These are phyloP conservation scores for Anthopleura sola DNA, from an alignment of 64 coral and sea anemone genomes.

Conservation along the genomic window DNA sequence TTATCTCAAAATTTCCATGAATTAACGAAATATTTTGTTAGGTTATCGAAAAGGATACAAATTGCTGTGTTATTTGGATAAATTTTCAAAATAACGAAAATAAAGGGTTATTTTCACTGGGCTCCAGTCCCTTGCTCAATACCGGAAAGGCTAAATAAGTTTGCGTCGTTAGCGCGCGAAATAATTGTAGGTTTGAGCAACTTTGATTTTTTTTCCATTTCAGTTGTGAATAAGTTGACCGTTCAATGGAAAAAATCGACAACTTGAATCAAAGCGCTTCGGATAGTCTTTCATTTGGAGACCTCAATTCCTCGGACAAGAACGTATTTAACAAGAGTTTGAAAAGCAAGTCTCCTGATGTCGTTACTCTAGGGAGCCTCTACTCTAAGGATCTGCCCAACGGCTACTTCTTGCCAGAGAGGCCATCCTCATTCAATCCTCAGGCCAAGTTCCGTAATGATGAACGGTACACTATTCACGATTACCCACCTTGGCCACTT, in stretches of 20 bases:
- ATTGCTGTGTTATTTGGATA: too few species aligned
- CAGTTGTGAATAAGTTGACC: too few species aligned
- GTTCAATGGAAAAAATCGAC: conserved; percentile 1
- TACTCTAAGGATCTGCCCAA: conserved; percentile 14
- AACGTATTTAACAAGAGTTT: neutral
- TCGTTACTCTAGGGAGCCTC: conserved; percentile 36
- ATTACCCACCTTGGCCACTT: conserved; percentile 40
- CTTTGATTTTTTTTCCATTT: too few species aligned
- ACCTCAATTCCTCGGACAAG: neutral
- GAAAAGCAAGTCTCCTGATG: neutral
- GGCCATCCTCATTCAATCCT: conserved; percentile 31
- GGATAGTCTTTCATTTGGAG: neutral
- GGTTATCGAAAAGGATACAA: too few species aligned
- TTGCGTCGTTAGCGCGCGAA: too few species aligned
- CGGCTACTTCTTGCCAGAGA: conserved; percentile 26
- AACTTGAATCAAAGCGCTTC: neutral
- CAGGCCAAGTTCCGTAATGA: conserved; percentile 35
- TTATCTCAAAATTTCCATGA: too few species aligned
- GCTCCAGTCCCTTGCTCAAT: too few species aligned
- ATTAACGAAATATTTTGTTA: too few species aligned
- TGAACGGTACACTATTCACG: conserved; percentile 26
- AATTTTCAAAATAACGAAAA: too few species aligned
- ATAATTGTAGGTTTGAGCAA: too few species aligned
- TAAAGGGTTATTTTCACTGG: too few species aligned
- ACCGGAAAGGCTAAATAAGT: too few species aligned